phyloP scores from a whole-genome alignment of 2,113 vertebrate genomes.

The Cottus gobio region DNA sequence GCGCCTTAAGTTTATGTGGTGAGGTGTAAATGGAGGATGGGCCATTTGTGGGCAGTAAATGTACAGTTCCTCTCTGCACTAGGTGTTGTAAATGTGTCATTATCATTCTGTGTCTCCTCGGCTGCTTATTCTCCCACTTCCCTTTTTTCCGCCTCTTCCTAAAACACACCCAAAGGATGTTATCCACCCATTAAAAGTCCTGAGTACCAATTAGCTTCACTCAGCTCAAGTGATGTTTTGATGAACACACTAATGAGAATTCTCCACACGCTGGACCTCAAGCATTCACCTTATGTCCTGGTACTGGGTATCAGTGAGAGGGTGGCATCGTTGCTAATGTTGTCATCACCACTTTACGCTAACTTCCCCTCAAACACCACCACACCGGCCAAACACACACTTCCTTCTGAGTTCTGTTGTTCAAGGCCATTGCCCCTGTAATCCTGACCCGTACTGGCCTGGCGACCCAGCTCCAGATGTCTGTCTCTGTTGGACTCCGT shows the following conservation, averaged over 20 bases:
- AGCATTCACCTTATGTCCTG: slow-evolving; percentile 29
- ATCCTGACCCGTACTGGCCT: slow-evolving; percentile 42
- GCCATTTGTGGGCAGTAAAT: slow-evolving; percentile 58
- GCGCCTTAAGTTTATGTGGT: slow-evolving; percentile 49
- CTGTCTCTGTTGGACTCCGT: slow-evolving; percentile 63
- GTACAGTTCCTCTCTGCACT: slow-evolving; percentile 12
- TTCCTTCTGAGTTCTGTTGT: slow-evolving; percentile 20
- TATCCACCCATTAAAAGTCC: slow-evolving; percentile 22
- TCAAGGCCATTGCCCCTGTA: slow-evolving; percentile 33
- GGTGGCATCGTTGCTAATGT: slow-evolving; percentile 6
- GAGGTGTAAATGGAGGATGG: slow-evolving; percentile 37
- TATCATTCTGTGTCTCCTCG: slow-evolving; percentile 21
- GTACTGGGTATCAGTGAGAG: slow-evolving; percentile 4
- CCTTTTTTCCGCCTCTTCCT: slow-evolving; percentile 11
- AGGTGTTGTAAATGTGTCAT: slow-evolving; percentile 36
- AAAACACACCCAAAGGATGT: slow-evolving; percentile 26
- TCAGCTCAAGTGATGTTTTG: slow-evolving; percentile 41
- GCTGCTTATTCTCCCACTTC: not conserved
- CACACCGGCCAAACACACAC: slow-evolving; percentile 3
- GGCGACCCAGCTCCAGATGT: slow-evolving; percentile 70
- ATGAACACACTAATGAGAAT: slow-evolving; percentile 35
- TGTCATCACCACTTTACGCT: not conserved
- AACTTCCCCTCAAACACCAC: not conserved
- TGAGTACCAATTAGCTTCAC: slow-evolving; percentile 31
- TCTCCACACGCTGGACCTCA: slow-evolving; percentile 36